Evolutionary conservation across 2,888 invertebrate genomes (phyloP).

Genomic region (Leptarthrus brevirostris): DNA sequence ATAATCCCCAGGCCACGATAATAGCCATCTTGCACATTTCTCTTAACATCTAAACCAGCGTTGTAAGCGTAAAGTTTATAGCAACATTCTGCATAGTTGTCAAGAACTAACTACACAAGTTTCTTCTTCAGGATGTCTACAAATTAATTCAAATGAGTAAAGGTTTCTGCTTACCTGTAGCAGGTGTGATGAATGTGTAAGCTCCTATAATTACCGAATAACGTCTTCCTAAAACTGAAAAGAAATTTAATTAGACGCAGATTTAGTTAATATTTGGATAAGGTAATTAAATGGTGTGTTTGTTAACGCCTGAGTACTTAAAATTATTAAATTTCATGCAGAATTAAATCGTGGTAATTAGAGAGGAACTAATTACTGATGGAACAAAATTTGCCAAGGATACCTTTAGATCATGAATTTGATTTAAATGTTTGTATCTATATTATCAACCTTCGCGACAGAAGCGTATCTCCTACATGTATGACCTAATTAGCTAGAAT

Average conservation of each 20-base stretch:
- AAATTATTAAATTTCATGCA: too few species aligned
- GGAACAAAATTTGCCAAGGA: too few species aligned
- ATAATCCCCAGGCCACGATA: constrained; percentile 5
- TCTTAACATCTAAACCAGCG: not conserved
- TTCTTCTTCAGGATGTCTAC: constrained; percentile 18
- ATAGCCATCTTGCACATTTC: constrained; percentile 17
- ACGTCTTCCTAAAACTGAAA: constrained; percentile 20
- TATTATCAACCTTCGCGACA: too few species aligned
- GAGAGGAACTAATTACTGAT: too few species aligned
- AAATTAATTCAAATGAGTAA: constrained; percentile 31
- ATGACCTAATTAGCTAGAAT: too few species aligned
- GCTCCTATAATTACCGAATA: constrained; percentile 18
- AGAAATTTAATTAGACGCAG: constrained; percentile 26
- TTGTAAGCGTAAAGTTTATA: constrained; percentile 22
- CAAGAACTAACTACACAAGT: constrained; percentile 26
- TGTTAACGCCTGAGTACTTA: too few species aligned
- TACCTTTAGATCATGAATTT: too few species aligned
- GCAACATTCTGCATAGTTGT: constrained; percentile 31
- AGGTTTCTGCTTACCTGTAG: constrained; percentile 28
- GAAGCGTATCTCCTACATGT: too few species aligned
- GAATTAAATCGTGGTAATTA: too few species aligned
- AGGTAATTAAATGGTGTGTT: too few species aligned
- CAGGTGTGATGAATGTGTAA: constrained; percentile 24
- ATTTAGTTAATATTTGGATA: not conserved
- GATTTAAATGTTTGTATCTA: too few species aligned